phyloP scores from a whole-genome alignment of 2,888 invertebrate genomes.

The Calameuta pallipes region DNA sequence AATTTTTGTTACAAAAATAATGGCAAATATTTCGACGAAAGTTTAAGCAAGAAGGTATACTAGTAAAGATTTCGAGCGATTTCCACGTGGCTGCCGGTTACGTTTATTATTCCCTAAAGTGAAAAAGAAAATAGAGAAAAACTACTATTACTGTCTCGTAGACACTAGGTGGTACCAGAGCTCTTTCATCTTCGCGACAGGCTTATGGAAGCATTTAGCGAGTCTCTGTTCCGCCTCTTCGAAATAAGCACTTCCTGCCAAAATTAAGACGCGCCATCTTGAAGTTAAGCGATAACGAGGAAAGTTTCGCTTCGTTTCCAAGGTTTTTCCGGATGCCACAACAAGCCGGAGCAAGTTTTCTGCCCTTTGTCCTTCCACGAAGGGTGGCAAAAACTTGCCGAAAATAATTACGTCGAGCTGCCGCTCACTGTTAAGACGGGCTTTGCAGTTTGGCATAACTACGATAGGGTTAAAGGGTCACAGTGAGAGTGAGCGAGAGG shows the following conservation, averaged over 20 bases:
- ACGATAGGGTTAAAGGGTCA: not conserved
- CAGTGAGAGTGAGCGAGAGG: not conserved
- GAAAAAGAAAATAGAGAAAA: not conserved
- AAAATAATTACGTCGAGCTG: not conserved
- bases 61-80: not conserved
- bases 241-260: not conserved
- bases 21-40: not conserved
- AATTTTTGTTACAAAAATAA: not conserved
- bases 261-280: not conserved
- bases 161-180: not conserved
- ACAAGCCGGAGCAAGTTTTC: slow-evolving; percentile 3
- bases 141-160: not conserved
- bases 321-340: not conserved
- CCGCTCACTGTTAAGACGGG: not conserved
- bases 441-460: not conserved
- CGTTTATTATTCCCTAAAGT: not conserved
- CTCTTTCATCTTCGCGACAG: not conserved
- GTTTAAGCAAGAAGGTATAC: not conserved
- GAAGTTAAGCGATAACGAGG: slow-evolving; percentile 12
- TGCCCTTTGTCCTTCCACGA: not conserved
- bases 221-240: not conserved
- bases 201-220: not conserved
- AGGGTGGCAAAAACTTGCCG: not conserved
- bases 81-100: not conserved
- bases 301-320: slow-evolving; percentile 5